Evolutionary conservation across 2,797 vertebrate genomes (phyloP), one percentile per base, ranked within the genome.

Genomic region (Geotrypetes seraphini): DNA sequence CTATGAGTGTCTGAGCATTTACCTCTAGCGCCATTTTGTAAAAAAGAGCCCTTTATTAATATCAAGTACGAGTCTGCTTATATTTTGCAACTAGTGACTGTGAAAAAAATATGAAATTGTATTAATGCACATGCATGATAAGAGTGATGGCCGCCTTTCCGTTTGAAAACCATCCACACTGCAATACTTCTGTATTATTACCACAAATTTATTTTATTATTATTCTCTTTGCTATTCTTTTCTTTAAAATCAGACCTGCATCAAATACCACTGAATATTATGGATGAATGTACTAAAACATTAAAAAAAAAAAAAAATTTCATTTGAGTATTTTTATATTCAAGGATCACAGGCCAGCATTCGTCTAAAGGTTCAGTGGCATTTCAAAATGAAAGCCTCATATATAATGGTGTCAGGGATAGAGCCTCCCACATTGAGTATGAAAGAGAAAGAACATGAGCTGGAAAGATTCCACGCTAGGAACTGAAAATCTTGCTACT

Each of bases 341-440:
- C 69, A 55, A 50, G 74, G 76, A 82, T 84, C 78, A 79, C 73
- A 74, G 62, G 40, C 72, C 71, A 75, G 78, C 66, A 62, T 78
- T 87, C 84, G 84, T 87, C 81, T 81, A 72, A 87, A 86, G 80
- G 78, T 74, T 87, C 71, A 60, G 71, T 80, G 79, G 77, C 82
- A 73, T 84, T 90, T 84, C 79, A 77, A 85, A 85, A 86, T 63
- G 71, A 78, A 79, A 79, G 57, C 62, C 66, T 87, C 79, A 62
- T 85, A 78, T 81, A 81, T 85, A 86, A 86, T 86, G 82, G 84
- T 83, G 83, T 86, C 84, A 83, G 58, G 56, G 56, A 58, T 50
- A 57, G 57, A 67, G 60, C 75, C 83, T 83, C 84, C 83, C 78
- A 81, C 70, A 25, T 84, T 63, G 84, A 82, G 66, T 69, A 62